Base-by-base conservation (phyloP, 1,140 invertebrate species). In the Sitophilus oryzae region DNA sequence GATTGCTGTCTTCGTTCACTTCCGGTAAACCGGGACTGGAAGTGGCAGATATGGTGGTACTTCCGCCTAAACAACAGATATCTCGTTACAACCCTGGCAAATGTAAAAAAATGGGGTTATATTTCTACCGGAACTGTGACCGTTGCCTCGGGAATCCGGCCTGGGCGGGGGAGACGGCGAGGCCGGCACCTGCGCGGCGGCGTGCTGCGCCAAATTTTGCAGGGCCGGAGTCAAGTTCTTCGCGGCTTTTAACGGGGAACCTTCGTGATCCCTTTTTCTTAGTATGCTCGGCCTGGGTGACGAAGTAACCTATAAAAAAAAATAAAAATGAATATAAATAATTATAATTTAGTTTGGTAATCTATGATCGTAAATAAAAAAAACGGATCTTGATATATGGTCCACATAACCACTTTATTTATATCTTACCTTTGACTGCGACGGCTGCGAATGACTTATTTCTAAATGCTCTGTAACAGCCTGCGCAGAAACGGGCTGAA, bases 41-140 rank as follows among this genome's bases (percentile, higher is more conserved):
- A n/a, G 85, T 86, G 0, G 85, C 85, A 1, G 85, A 88, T 1
- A 88, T 81, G 0, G 86, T 88, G 0, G 85, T 86, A 0, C 84
- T 87, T n/a, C 86, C 85, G 40, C 75, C 74, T 15, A 49, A 15
- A 51, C 34, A 61, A 54, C n/a, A n/a, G 14, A n/a, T 8, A 38
- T 38, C 30, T 34, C 6, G n/a, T 34, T 34, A 8, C 30, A 6
- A n/a, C 30, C 6, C 6, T 34, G n/a, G n/a, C 6, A 34, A 38
- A n/a, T 16, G 4, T n/a, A 47, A 35, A 10, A 34, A 36, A 42
- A 42, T n/a, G 5, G 10, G 35, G 11, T 21, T 49, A 2, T 38
- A 34, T 22, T 38, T 62, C 65, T 21, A 69, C 70, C 40, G 60
- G 78, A 73, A 71, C 77, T 78, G 46, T 78, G 74, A 49, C 76